Conservation (phyloP, 2,888 invertebrate genomes). For the Plagodis pulveraria region DNA sequence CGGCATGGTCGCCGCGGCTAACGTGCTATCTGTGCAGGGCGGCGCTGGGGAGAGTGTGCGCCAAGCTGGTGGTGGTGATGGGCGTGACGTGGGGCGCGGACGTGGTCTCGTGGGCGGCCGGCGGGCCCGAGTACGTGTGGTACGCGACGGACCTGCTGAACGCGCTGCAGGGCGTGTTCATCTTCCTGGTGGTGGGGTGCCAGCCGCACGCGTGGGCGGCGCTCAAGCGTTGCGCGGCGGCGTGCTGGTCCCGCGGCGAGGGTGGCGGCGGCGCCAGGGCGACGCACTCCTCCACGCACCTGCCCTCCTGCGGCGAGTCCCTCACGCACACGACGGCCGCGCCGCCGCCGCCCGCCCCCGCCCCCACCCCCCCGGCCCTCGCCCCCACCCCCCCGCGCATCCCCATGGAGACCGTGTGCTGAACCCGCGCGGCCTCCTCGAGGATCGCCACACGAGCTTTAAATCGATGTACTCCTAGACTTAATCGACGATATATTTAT, state of each 20-base stretch:
- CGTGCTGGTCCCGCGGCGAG: constrained; percentile 85
- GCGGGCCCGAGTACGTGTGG: constrained; percentile 93
- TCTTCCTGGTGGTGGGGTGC: constrained; percentile 95
- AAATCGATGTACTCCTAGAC: constrained; percentile 47
- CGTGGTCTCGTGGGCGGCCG: constrained; percentile 92
- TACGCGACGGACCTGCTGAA: constrained; percentile 94
- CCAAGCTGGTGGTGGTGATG: constrained; percentile 91
- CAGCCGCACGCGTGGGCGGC: constrained; percentile 90
- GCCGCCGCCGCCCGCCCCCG: constrained; percentile 86
- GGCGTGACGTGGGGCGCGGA: constrained; percentile 88
- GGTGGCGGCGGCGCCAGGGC: constrained; percentile 59
- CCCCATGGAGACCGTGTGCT: constrained; percentile 87
- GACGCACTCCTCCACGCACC: constrained; percentile 91
- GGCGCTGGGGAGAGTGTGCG: constrained; percentile 92
- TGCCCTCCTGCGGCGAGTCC: constrained; percentile 92
- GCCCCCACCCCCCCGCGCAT: constrained; percentile 76
- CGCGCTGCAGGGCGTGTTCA: constrained; percentile 94
- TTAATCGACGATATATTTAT: constrained; percentile 56
- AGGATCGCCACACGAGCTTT: constrained; percentile 33
- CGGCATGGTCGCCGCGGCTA: too few species aligned
- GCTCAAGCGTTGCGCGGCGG: constrained; percentile 62
- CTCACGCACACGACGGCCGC: constrained; percentile 89
- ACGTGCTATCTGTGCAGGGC: constrained; percentile 74
- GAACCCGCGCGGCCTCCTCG: constrained; percentile 45
- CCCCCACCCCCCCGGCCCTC: constrained; percentile 80